These are phyloP conservation scores for Palaemon carinicauda DNA, from an alignment of 1,140 invertebrate species.

Conservation along the genomic window DNA sequence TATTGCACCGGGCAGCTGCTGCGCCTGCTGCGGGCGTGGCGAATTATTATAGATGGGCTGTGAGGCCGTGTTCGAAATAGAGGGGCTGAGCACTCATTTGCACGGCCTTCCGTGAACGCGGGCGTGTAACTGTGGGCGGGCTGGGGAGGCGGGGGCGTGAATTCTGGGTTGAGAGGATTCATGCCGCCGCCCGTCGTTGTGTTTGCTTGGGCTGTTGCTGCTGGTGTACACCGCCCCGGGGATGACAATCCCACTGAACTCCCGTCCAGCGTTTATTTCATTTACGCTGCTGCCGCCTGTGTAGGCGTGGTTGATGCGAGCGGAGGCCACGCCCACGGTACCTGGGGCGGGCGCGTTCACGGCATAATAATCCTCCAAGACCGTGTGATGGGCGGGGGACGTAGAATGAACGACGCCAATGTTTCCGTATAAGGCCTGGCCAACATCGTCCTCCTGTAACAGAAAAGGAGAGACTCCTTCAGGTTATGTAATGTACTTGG, in stretches of 20 bases:
- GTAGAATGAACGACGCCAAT: constrained; percentile 9
- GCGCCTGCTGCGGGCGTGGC: constrained; percentile 23
- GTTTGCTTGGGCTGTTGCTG: constrained; percentile 20
- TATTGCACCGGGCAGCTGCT: neutral
- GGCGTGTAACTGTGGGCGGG: constrained; percentile 50
- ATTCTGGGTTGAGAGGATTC: neutral
- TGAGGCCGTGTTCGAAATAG: constrained; percentile 46
- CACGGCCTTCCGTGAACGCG: constrained; percentile 26
- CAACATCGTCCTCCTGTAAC: neutral
- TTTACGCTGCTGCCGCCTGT: constrained; percentile 10
- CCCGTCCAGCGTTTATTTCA: neutral
- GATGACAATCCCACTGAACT: constrained; percentile 32
- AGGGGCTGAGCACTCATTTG: constrained; percentile 45
- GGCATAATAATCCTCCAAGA: constrained; percentile 41
- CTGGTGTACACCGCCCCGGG: constrained; percentile 41
- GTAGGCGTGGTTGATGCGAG: constrained; percentile 35
- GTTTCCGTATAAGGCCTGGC: constrained; percentile 17
- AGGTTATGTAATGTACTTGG: neutral
- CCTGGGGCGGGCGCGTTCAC: constrained; percentile 43
- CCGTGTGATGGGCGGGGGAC: neutral
- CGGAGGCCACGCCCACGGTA: constrained; percentile 44
- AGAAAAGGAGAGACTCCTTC: neutral
- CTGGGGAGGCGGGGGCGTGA: constrained; percentile 34
- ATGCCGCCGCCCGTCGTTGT: constrained; percentile 13
- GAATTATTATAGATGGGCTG: constrained; percentile 44